A percentile compares a stretch with the other conserved stretches of the same genome.
phyloP scores from a whole-genome alignment of 2,113 vertebrate species.

The Menura novaehollandiae region DNA sequence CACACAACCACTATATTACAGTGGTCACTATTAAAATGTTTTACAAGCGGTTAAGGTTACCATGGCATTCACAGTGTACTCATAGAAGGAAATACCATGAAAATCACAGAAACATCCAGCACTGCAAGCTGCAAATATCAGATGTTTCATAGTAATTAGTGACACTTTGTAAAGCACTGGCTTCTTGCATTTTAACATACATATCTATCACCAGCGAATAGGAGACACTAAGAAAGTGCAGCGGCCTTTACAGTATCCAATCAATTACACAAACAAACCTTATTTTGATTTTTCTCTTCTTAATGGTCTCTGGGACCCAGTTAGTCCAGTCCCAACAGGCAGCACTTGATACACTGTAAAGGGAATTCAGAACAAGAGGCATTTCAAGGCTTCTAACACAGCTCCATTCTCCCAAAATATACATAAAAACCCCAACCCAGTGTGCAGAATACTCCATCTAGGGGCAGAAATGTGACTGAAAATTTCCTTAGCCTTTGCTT shows the following conservation, averaged over 20 bases:
- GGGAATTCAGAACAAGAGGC: slow-evolving; percentile 54
- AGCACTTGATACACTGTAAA: slow-evolving; percentile 51
- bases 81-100: not conserved
- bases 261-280: not conserved
- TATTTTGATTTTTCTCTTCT: slow-evolving; percentile 30
- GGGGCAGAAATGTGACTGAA: slow-evolving; percentile 63
- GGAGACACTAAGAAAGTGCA: not conserved
- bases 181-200: not conserved
- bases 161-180: not conserved
- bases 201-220: not conserved
- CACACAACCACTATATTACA: slow-evolving; percentile 35
- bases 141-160: not conserved
- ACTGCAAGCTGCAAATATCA: not conserved
- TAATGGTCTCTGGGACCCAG: slow-evolving; percentile 22
- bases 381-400: slow-evolving; percentile 52
- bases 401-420: slow-evolving; percentile 40
- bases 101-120: not conserved
- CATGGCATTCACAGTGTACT: not conserved
- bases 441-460: slow-evolving; percentile 68
- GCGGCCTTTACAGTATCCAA: not conserved
- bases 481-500: not conserved
- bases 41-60: slow-evolving; percentile 30
- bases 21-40: slow-evolving; percentile 51
- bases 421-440: not conserved
- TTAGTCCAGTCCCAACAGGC: not conserved